Base-by-base conservation (phyloP, 2,888 invertebrate species). In the Therioaphis trifolii region DNA sequence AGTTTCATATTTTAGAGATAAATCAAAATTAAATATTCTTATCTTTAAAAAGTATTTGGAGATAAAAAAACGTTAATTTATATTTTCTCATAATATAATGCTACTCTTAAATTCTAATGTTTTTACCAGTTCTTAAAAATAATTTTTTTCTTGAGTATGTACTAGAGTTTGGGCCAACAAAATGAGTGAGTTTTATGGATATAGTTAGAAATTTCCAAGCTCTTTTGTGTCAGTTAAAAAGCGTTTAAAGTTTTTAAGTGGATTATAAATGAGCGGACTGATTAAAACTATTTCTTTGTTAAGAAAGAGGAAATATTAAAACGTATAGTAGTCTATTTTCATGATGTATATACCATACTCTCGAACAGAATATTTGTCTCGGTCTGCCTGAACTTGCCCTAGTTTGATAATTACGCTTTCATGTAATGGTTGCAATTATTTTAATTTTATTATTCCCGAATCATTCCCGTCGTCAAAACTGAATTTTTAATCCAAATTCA, bases 201-300 rank as follows among this genome's bases (percentile, higher is more conserved):
- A 55, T 52, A 40, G 55, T 74, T 24, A 40, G 14, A n/a, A 14
- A 21, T 55, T 21, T 55, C 9, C 35, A 40, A 24, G 55, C 35
- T 35, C 35, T 35, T 55, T 74, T 74, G 52, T 74, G n/a, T 52
- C n/a, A 21, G 40, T 74, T 55, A 40, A 55, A 72, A 74, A 55
- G 21, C 74, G 40, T 21, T 74, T 55, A 74, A 74, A 35, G 35
- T 74, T 74, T 74, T 74, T 35, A n/a, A 74, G 21, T 55, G 55
- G 35, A 74, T 74, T 55, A 15, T 35, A 55, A 72, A 74, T 46
- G 55, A 55, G 55, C 5, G 21, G 14, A 52, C n/a, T 21, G 40
- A 74, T 74, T 55, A 55, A 35, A 74, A 55, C 40, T 55, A 24
- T 24, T 58, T 24, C n/a, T 52, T 74, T 11, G n/a, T 52, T 21